Percentiles rank a stretch among this genome's conserved stretches.
Conservation (phyloP, 2,888 invertebrate species). For the Melanotus villosus region DNA sequence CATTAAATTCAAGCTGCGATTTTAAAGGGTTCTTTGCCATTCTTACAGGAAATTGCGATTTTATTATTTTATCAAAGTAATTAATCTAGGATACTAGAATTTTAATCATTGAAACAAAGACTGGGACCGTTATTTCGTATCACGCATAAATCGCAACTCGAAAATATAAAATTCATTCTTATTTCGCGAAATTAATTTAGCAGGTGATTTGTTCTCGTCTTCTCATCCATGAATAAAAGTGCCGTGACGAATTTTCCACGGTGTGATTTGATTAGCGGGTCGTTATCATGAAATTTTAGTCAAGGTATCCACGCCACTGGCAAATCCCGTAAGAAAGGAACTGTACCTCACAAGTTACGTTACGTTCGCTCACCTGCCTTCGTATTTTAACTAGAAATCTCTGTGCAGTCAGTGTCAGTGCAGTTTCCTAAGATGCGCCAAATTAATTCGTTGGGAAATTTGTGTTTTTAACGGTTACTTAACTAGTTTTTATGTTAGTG, state of each 20-base stretch:
- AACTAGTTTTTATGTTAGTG: not conserved
- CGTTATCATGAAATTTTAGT: conserved; percentile 29
- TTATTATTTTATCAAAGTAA: too few relatives aligned
- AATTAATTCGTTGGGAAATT: not conserved
- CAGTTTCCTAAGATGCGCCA: conserved; percentile 12
- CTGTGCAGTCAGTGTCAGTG: conserved; percentile 21
- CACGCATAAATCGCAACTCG: too few relatives aligned
- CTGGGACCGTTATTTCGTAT: too few relatives aligned
- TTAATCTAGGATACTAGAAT: too few relatives aligned
- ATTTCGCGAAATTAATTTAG: not conserved
- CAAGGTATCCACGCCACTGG: conserved; percentile 56
- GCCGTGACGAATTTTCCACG: not conserved
- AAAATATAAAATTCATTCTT: too few relatives aligned
- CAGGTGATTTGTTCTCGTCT: not conserved
- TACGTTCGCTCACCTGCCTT: conserved; percentile 49
- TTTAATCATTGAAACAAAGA: too few relatives aligned
- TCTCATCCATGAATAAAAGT: not conserved
- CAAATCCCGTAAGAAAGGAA: conserved; percentile 60
- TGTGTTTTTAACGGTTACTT: not conserved
- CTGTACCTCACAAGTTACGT: conserved; percentile 61
- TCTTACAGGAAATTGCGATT: too few relatives aligned
- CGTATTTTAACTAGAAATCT: conserved; percentile 33
- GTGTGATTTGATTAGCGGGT: conserved; percentile 4
- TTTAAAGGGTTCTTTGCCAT: too few relatives aligned
- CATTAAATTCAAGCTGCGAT: too few relatives aligned